Evolutionary conservation across 2,888 invertebrate genomes (phyloP), one percentile per base, ranked within the genome.

Genomic region (Drosophila cyrtoloma): DNA sequence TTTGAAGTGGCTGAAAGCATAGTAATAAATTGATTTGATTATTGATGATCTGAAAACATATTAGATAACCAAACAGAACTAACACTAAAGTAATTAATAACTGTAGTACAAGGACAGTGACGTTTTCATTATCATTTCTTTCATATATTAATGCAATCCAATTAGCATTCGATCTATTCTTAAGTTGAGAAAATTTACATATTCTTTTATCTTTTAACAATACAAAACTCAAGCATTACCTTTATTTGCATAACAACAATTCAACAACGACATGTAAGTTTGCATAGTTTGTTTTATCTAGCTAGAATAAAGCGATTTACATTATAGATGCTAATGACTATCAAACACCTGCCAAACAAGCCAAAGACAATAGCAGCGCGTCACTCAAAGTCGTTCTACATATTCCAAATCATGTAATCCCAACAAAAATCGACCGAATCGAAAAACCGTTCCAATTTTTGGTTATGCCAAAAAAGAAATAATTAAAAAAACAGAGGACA

Each of bases 301-400:
- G 62, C 32, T 52, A 30, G n/a, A 42, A 32, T 57, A n/a, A 58
- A 66, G 0, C 22, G 44, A 57, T 72, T 69, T 53, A 50, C 78
- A 77, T 72, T 72, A 59, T 59, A 60, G 35, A 51, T 22, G 59
- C 35, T 63, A 75, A 75, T 53, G 63, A 55, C 50, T 28, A 5
- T 30, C 33, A n/a, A 33, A 42, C 76, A 70, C 66, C 70, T 75
- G 75, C 28, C 42, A 44, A 16, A 70, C 44, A 52, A 37, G n/a
- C 32, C 35, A 22, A 10, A 55, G 50, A 75, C 69, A 69, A 75
- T 52, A 28, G 52, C 33, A 50, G 0, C 10, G 9, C 28, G 26
- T 58, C 47, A 47, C 16, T 44, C 39, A 16, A 26, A 37, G 50
- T 59, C 44, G 26, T 9, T 47, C 32, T 3, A 47, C 30, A 30